Conservation (phyloP, 2,113 vertebrate genomes). For the Mobula birostris region DNA sequence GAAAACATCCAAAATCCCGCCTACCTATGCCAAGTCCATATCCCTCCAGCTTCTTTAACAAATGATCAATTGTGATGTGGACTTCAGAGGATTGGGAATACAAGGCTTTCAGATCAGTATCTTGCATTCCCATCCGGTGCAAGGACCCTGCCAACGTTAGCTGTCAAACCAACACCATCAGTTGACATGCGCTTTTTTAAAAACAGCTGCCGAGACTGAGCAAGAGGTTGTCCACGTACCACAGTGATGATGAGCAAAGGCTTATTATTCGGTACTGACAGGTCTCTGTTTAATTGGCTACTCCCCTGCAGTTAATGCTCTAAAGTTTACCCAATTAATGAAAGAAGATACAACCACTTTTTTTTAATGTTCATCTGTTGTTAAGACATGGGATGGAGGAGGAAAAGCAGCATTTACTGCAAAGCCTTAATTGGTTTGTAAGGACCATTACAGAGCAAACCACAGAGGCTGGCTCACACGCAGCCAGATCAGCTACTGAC, state of each 20-base stretch:
- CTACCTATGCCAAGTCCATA: too few species aligned
- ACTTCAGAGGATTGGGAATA: too few species aligned
- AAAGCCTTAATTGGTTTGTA: too few species aligned
- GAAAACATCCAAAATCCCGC: too few species aligned
- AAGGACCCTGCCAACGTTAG: not conserved
- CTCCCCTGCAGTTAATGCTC: not conserved
- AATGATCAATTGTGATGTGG: too few species aligned
- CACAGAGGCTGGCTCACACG: too few species aligned
- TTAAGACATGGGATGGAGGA: too few species aligned
- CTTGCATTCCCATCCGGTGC: not conserved
- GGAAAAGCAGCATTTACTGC: too few species aligned
- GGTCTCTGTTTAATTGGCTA: not conserved
- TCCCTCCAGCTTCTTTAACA: too few species aligned
- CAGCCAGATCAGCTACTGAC: too few species aligned
- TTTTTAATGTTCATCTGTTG: too few species aligned
- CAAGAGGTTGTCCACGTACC: not conserved
- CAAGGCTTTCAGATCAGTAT: not conserved
- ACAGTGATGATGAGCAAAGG: not conserved
- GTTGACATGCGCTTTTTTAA: not conserved
- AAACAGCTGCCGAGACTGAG: not conserved
- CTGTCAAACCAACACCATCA: not conserved
- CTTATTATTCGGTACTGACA: not conserved
- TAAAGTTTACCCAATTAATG: not conserved
- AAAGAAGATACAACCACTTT: not conserved
- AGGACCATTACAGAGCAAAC: too few species aligned